Percentiles rank a stretch among this genome's conserved stretches.
Conservation (phyloP, 2,797 vertebrate genomes). For the Amazonetta brasiliensis region DNA sequence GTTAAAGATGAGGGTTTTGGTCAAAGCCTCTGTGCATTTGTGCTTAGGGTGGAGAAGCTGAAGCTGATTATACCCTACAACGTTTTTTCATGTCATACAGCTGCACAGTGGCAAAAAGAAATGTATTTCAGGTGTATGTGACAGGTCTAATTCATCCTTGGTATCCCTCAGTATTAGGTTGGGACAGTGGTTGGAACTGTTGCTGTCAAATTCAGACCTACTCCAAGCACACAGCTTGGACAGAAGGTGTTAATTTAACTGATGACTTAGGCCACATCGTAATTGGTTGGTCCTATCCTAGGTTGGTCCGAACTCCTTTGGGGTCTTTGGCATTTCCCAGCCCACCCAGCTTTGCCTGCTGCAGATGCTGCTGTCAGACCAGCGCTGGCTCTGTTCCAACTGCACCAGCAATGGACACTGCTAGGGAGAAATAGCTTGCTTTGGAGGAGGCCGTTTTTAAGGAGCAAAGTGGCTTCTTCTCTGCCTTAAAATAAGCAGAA, state of each 20-base stretch:
- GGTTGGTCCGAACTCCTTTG: neutral
- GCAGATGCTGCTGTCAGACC: neutral
- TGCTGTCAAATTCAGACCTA: neutral
- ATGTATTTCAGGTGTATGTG: neutral
- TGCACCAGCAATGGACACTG: fast-evolving
- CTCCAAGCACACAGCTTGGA: neutral
- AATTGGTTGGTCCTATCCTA: too few relatives aligned
- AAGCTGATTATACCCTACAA: neutral
- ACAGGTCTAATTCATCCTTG: neutral
- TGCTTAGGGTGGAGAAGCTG: neutral
- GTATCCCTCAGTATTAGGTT: neutral
- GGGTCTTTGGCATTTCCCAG: neutral
- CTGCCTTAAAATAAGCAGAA: neutral
- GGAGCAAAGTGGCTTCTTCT: neutral
- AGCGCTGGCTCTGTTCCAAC: neutral
- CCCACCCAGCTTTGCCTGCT: neutral
- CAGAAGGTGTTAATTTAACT: neutral
- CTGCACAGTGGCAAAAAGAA: neutral
- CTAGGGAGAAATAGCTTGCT: neutral
- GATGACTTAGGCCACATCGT: neutral
- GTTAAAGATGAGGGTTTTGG: neutral
- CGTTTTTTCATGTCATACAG: neutral
- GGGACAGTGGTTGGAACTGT: neutral
- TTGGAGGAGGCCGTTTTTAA: neutral
- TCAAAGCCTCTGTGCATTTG: neutral